Conservation (phyloP, 1,140 invertebrate species). For the Tyrophagus putrescentiae region DNA sequence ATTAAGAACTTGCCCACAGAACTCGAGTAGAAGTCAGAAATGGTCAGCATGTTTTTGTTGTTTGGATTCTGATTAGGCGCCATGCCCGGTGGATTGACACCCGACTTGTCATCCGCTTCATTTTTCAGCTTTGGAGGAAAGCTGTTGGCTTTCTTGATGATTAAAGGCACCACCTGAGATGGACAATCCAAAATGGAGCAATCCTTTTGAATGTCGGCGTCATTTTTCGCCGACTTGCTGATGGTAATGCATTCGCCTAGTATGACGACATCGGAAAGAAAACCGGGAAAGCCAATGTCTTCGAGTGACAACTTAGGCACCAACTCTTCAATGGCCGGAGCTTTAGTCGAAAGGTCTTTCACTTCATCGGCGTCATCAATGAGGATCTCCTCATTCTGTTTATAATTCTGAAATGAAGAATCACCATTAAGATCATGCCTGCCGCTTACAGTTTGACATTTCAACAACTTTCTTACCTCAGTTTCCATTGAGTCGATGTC, state of each 20-base stretch:
- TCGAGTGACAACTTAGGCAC: slow-evolving; percentile 23
- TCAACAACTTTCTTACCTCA: too few relatives aligned
- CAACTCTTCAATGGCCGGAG: slow-evolving; percentile 12
- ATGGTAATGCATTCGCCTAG: slow-evolving; percentile 27
- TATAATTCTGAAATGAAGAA: too few relatives aligned
- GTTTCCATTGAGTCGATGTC: too few relatives aligned
- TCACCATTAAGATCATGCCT: too few relatives aligned
- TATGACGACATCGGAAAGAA: slow-evolving; percentile 19
- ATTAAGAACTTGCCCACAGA: slow-evolving; percentile 79
- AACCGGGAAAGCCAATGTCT: slow-evolving; percentile 25
- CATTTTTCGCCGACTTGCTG: slow-evolving; percentile 21
- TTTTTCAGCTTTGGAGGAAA: slow-evolving; percentile 24
- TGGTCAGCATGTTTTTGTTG: slow-evolving; percentile 22
- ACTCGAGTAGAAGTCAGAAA: slow-evolving; percentile 53
- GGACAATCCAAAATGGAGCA: slow-evolving; percentile 29
- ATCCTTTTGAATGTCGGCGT: slow-evolving; percentile 22
- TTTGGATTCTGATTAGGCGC: slow-evolving; percentile 21
- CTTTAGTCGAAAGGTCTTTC: slow-evolving; percentile 6
- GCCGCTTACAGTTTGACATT: too few relatives aligned
- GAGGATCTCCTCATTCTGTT: slow-evolving; percentile 3
- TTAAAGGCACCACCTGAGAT: slow-evolving; percentile 27
- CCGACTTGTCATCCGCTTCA: slow-evolving; percentile 13
- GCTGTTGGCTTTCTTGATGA: slow-evolving; percentile 27
- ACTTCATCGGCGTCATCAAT: background rate
- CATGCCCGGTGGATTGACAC: background rate